Conservation (phyloP, 2,888 invertebrate genomes). For the Trachelus troglodyta region DNA sequence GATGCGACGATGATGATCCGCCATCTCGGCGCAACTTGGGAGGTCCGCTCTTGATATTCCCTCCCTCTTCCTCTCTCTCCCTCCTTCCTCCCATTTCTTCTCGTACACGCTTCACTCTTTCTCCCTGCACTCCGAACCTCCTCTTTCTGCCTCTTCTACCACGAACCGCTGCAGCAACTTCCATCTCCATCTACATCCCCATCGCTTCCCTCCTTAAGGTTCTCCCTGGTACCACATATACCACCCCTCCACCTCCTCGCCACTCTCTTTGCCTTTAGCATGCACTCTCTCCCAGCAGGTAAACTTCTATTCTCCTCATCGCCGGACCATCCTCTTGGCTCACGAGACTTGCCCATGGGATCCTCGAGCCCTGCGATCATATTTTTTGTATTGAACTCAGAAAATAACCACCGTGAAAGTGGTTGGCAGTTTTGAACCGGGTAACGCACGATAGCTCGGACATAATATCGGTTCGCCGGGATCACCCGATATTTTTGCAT, state of each 20-base stretch:
- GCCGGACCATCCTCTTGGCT: slow-evolving; percentile 9
- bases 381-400: slow-evolving; percentile 53
- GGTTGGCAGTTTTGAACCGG: slow-evolving; percentile 33
- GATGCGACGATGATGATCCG: slow-evolving; percentile 66
- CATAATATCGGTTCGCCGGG: slow-evolving; percentile 30
- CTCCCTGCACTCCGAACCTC: slow-evolving; percentile 1
- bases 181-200: slow-evolving; percentile 25
- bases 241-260: slow-evolving; percentile 22
- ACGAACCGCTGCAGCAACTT: slow-evolving; percentile 6
- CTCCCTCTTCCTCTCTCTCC: slow-evolving; percentile 44
- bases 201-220: slow-evolving; percentile 18
- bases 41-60: slow-evolving; percentile 66
- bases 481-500: not conserved
- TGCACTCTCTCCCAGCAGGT: slow-evolving; percentile 40
- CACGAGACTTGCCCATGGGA: slow-evolving; percentile 46
- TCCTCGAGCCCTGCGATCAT: slow-evolving; percentile 48
- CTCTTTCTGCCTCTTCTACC: slow-evolving; percentile 15
- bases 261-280: slow-evolving; percentile 24
- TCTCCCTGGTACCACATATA: slow-evolving; percentile 27
- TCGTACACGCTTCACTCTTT: slow-evolving; percentile 29
- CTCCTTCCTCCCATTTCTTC: slow-evolving; percentile 49
- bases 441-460: slow-evolving; percentile 34
- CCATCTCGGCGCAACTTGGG: slow-evolving; percentile 66
- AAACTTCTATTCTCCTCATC: slow-evolving; percentile 44
- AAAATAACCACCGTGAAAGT: slow-evolving; percentile 45